Evolutionary conservation across 2,797 vertebrate genomes (phyloP).

Genomic region (Myoxocephalus aenaeus): DNA sequence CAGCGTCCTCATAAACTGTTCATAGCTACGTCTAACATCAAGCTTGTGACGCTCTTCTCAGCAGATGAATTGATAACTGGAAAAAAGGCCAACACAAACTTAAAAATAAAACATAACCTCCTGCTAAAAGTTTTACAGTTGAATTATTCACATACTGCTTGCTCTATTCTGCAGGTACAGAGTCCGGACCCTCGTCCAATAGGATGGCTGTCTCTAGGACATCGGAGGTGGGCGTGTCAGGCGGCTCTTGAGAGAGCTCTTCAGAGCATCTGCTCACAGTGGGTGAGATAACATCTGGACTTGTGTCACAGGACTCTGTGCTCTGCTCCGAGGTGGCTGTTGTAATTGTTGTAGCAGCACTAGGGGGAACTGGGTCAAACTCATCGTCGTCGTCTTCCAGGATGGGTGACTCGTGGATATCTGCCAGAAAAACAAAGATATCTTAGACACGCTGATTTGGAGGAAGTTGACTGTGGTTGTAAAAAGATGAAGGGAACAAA

Average conservation of each 20-base stretch:
- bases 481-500: constrained; percentile 12
- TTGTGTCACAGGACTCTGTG: constrained; percentile 95
- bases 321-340: constrained; percentile 94
- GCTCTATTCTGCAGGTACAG: constrained; percentile 74
- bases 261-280: constrained; percentile 93
- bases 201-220: constrained; percentile 81
- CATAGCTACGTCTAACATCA: constrained; percentile 14
- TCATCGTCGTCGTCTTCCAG: constrained; percentile 91
- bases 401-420: constrained; percentile 89
- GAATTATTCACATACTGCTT: constrained; percentile 18
- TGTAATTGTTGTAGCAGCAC: constrained; percentile 86
- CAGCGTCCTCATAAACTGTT: constrained; percentile 28
- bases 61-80: constrained; percentile 4
- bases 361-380: constrained; percentile 88
- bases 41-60: not conserved
- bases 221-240: constrained; percentile 84
- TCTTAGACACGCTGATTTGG: not conserved
- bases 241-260: constrained; percentile 89
- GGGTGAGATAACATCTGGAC: constrained; percentile 92
- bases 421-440: constrained; percentile 69
- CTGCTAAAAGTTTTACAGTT: constrained; percentile 28
- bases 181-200: constrained; percentile 85
- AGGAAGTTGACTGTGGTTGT: not conserved
- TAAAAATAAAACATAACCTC: constrained; percentile 35
- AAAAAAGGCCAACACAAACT: constrained; percentile 28